A percentile compares a stretch with the other conserved stretches of the same genome.
Evolutionary conservation across 1,140 invertebrate genomes (phyloP).

Genomic region (Hetaerina americana): DNA sequence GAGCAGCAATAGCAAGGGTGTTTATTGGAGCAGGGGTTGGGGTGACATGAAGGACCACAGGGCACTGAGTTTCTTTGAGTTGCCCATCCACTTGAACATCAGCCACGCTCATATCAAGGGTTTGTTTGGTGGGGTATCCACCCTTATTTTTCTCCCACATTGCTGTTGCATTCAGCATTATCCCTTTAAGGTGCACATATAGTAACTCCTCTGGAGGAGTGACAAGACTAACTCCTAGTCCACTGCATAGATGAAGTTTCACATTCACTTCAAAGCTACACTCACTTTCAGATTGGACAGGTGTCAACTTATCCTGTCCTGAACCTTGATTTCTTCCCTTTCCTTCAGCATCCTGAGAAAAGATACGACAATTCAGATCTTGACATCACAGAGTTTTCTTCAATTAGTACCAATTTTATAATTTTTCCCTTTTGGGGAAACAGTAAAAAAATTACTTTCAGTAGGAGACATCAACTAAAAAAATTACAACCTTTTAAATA

Average conservation of each 20-base stretch:
- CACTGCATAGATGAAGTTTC: slow-evolving; percentile 14
- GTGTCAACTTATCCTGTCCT: not conserved
- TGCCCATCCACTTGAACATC: slow-evolving; percentile 88
- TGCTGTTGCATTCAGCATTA: slow-evolving; percentile 45
- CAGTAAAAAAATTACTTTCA: too few relatives aligned
- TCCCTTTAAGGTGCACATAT: slow-evolving; percentile 60
- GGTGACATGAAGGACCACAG: slow-evolving; percentile 65
- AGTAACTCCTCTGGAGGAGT: slow-evolving; percentile 76
- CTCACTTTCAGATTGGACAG: not conserved
- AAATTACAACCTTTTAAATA: too few relatives aligned
- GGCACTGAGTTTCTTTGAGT: slow-evolving; percentile 68
- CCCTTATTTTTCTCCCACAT: slow-evolving; percentile 15
- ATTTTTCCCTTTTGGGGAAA: too few relatives aligned
- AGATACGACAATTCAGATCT: not conserved
- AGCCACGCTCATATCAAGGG: slow-evolving; percentile 57
- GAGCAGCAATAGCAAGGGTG: slow-evolving; percentile 21
- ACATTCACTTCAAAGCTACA: not conserved
- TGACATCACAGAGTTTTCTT: not conserved
- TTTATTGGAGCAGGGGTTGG: slow-evolving; percentile 26
- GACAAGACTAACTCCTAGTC: slow-evolving; percentile 74
- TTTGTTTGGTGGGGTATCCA: slow-evolving; percentile 39
- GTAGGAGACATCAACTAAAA: too few relatives aligned
- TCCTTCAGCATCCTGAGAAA: not conserved
- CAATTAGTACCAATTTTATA: not conserved
- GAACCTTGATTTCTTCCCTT: not conserved